phyloP scores from a whole-genome alignment of 2,797 vertebrate genomes.

The Schizopygopsis pylzovi region DNA sequence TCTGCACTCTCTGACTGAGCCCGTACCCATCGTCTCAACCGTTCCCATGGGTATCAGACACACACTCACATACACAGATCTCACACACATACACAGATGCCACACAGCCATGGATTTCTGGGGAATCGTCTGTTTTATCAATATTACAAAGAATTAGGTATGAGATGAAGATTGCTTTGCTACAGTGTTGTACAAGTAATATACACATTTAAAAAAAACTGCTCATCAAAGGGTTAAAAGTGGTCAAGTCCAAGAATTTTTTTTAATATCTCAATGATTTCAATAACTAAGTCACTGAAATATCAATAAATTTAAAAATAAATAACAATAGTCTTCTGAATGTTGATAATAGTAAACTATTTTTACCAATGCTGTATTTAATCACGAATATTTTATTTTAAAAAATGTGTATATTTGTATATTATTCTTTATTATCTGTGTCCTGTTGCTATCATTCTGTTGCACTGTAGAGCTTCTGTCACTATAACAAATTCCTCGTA shows the following conservation, averaged over 20 bases:
- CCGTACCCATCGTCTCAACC: constrained; percentile 60
- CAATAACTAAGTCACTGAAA: not conserved
- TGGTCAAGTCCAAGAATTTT: not conserved
- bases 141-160: not conserved
- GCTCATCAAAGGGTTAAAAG: not conserved
- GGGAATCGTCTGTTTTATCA: constrained; percentile 2
- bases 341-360: too few species aligned
- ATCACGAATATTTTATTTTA: too few species aligned
- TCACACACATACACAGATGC: constrained; percentile 22
- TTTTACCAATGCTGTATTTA: too few species aligned
- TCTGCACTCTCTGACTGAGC: constrained; percentile 64
- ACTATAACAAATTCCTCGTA: too few species aligned
- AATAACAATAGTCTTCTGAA: not conserved
- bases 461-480: too few species aligned
- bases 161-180: not conserved
- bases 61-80: constrained; percentile 19
- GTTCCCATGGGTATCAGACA: constrained; percentile 75
- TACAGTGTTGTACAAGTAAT: not conserved
- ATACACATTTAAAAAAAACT: not conserved
- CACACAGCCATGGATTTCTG: not conserved
- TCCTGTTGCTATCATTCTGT: too few species aligned
- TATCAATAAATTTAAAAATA: not conserved
- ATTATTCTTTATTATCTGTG: too few species aligned
- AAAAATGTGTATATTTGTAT: too few species aligned
- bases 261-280: not conserved